Conservation (phyloP, 2,888 invertebrate genomes). For the Psylliodes chrysocephalus region DNA sequence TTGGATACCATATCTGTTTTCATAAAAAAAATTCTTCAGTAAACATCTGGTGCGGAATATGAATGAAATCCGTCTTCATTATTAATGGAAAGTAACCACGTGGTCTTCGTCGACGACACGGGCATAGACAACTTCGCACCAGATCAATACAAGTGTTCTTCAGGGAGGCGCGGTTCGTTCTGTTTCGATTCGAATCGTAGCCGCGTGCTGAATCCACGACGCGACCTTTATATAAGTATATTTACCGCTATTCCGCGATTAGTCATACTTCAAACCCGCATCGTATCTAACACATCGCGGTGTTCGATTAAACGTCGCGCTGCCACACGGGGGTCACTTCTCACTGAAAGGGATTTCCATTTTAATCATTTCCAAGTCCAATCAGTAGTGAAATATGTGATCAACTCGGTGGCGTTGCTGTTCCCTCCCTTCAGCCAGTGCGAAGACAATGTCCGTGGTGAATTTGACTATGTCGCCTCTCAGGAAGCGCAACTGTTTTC, state of each 20-base stretch:
- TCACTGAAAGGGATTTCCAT: background rate
- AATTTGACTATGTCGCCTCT: conserved; percentile 63
- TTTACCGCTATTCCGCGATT: conserved; percentile 42
- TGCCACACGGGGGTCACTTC: background rate
- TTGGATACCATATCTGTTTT: no score
- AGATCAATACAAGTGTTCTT: conserved; percentile 56
- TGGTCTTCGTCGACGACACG: conserved; percentile 27
- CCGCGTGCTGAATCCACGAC: conserved; percentile 50
- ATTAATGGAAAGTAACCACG: conserved; percentile 29
- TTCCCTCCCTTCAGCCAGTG: no score
- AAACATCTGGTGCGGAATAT: no score
- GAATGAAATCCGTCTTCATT: conserved; percentile 6
- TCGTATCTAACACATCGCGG: conserved; percentile 12
- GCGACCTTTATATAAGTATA: conserved; percentile 46
- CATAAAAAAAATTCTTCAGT: no score
- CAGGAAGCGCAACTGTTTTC: conserved; percentile 69
- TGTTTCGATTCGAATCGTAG: conserved; percentile 46
- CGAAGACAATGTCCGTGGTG: background rate
- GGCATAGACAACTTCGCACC: conserved; percentile 24
- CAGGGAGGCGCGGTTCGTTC: conserved; percentile 55
- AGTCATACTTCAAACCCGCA: conserved; percentile 33
- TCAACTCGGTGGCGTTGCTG: no score
- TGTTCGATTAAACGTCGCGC: conserved; percentile 19
- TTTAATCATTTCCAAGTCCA: no score
- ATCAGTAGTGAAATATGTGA: no score